Percentiles rank a stretch among this genome's conserved stretches.
phyloP scores from a whole-genome alignment of 2,113 vertebrate species.

The Stomatorhinus ivindoensis region DNA sequence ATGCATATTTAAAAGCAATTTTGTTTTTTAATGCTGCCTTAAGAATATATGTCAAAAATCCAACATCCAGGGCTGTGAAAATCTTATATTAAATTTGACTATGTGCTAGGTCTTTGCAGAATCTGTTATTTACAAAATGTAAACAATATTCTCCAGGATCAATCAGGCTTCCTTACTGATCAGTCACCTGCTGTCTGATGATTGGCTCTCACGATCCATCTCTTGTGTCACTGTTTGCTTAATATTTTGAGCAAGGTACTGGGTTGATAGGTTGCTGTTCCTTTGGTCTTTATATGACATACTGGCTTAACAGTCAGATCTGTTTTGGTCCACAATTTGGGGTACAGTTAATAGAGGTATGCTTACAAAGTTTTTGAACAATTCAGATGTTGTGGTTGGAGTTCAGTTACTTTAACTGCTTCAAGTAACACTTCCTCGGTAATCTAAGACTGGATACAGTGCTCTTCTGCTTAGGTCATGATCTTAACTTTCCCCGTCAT shows the following conservation, averaged over 20 bases:
- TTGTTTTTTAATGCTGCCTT: not conserved
- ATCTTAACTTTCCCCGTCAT: not conserved
- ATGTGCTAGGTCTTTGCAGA: not conserved
- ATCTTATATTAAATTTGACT: not conserved
- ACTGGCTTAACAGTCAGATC: not conserved
- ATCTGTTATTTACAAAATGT: not conserved
- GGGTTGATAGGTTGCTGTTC: not conserved
- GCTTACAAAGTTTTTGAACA: not conserved
- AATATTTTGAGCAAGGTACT: not conserved
- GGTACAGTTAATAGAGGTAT: not conserved
- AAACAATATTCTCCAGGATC: not conserved
- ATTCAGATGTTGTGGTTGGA: not conserved
- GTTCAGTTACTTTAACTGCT: not conserved
- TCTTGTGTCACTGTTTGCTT: not conserved
- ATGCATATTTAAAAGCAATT: not conserved
- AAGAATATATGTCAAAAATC: not conserved
- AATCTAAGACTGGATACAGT: not conserved
- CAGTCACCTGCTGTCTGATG: not conserved
- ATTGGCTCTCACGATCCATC: not conserved
- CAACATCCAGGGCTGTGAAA: not conserved
- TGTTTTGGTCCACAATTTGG: not conserved
- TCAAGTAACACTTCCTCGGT: not conserved
- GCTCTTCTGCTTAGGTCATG: not conserved
- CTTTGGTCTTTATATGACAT: not conserved
- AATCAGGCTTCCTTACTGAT: not conserved